Evolutionary conservation across 2,888 invertebrate species (phyloP).

Genomic region (Rugalucina vietnamica): DNA sequence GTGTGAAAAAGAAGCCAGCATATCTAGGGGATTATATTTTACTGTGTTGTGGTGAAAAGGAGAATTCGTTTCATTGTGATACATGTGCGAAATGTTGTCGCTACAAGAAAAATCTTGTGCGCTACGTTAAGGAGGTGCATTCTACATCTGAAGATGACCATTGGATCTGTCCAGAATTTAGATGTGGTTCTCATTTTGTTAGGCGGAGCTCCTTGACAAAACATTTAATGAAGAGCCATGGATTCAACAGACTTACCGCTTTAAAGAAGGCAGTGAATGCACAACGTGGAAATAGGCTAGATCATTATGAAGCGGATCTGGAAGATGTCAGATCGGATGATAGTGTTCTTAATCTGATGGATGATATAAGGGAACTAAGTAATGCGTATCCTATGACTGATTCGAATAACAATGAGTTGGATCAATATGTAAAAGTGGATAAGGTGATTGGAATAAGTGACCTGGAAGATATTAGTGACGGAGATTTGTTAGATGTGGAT

Average conservation of each 20-base stretch:
- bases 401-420: not conserved
- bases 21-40: not conserved
- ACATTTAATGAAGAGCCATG: too few species aligned
- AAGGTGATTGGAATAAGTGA: not conserved
- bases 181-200: not conserved
- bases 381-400: not conserved
- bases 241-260: too few species aligned
- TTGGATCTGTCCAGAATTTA: not conserved
- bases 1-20: not conserved
- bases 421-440: too few species aligned
- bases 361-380: not conserved
- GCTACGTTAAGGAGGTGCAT: too few species aligned
- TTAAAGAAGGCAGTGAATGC: too few species aligned
- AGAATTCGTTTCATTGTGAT: not conserved
- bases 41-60: not conserved
- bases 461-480: not conserved
- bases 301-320: not conserved
- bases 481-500: not conserved
- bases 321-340: not conserved
- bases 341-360: not conserved
- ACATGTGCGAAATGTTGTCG: not conserved
- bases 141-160: not conserved
- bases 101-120: not conserved
- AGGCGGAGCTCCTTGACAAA: not conserved
- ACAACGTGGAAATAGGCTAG: too few species aligned